Conservation (phyloP, 1,140 invertebrate genomes). For the Neotoxoptera formosana region DNA sequence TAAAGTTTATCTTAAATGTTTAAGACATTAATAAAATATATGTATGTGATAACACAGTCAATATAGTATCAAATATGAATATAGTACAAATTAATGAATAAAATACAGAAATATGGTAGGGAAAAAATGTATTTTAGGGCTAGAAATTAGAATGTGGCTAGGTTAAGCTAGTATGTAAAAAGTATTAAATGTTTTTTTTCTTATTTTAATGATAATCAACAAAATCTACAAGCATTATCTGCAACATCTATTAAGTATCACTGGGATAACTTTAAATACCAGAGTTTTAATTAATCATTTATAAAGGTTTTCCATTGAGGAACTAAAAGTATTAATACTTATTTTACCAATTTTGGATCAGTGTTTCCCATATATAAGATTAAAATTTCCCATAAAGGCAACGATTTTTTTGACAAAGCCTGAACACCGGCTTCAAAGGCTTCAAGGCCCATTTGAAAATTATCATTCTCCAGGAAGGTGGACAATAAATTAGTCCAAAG, state of each 20-base stretch:
- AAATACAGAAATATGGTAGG: background rate
- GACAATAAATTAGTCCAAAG: constrained; percentile 22
- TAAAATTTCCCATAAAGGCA: constrained; percentile 43
- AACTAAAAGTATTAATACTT: background rate
- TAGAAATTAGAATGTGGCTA: no score
- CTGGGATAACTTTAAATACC: background rate
- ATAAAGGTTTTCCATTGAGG: background rate
- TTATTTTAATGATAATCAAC: no score
- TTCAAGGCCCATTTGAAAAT: constrained; percentile 20
- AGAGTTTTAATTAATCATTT: background rate
- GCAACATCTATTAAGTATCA: background rate
- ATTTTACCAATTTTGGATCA: constrained; percentile 43
- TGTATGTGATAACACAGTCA: no score
- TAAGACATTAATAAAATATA: background rate
- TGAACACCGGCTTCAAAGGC: constrained; percentile 13
- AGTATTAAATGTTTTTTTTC: no score
- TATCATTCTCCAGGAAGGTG: background rate
- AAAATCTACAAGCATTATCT: background rate
- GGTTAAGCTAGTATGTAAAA: no score
- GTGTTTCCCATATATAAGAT: constrained; percentile 33
- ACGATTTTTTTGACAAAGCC: background rate
- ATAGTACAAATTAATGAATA: background rate
- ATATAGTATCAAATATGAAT: no score
- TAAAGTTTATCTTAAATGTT: background rate
- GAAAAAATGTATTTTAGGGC: background rate